Percentiles rank a stretch among this genome's conserved stretches.
phyloP scores from a whole-genome alignment of 2,888 invertebrate species.

The Petrolisthes cinctipes region DNA sequence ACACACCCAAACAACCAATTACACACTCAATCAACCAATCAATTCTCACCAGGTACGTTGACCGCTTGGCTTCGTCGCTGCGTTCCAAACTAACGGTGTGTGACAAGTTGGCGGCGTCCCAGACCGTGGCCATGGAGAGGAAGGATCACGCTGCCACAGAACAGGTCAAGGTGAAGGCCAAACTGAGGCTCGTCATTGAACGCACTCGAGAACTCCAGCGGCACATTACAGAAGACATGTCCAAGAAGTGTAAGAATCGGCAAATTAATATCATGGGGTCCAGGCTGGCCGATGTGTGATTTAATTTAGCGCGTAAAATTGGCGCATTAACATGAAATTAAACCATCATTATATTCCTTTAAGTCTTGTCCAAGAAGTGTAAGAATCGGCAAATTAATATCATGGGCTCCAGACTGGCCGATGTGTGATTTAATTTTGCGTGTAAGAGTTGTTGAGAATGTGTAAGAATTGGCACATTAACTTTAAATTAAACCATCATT shows the following conservation, averaged over 20 bases:
- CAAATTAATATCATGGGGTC: conserved; percentile 90
- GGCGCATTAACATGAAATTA: no score
- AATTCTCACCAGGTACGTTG: conserved; percentile 80
- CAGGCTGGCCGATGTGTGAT: background rate
- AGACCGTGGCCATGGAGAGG: conserved; percentile 76
- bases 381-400: no score
- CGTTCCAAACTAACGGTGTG: conserved; percentile 82
- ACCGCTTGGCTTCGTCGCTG: conserved; percentile 81
- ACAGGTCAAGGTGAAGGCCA: conserved; percentile 77
- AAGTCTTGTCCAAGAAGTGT: no score
- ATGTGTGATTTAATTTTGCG: no score
- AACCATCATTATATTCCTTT: no score
- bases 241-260: conserved; percentile 87
- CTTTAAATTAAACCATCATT: no score
- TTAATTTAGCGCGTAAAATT: no score
- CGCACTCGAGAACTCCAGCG: conserved; percentile 84
- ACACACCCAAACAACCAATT: no score
- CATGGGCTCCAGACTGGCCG: no score
- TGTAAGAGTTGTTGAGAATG: no score
- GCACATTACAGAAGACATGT: conserved; percentile 88
- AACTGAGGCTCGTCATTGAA: conserved; percentile 79
- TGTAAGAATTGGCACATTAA: no score
- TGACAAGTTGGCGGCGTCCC: conserved; percentile 80
- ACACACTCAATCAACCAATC: no score
- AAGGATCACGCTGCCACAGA: conserved; percentile 76